These are phyloP conservation scores for Hestina assimilis DNA, from an alignment of 1,140 invertebrate genomes.

Conservation along the genomic window DNA sequence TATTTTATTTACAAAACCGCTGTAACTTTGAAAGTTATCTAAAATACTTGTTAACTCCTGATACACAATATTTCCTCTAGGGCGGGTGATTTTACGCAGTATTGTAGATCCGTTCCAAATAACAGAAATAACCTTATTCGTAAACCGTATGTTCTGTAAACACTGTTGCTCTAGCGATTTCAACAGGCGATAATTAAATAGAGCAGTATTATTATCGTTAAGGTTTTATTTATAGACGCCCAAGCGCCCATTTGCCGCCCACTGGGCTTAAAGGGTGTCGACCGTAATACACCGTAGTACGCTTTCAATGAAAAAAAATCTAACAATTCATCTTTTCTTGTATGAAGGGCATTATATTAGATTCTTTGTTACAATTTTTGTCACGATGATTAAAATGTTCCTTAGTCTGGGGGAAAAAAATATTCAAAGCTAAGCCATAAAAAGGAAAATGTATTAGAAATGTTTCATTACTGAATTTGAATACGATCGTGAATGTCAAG, in stretches of 20 bases:
- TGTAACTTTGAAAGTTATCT: neutral
- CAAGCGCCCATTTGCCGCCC: constrained; percentile 60
- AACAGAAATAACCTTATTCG: constrained; percentile 20
- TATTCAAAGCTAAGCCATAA: constrained; percentile 10
- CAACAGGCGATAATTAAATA: constrained; percentile 58
- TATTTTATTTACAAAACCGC: no score
- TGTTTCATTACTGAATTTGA: neutral
- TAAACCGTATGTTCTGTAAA: constrained; percentile 23
- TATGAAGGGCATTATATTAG: constrained; percentile 21
- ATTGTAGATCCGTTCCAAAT: constrained; percentile 13
- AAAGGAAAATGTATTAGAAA: constrained; percentile 13
- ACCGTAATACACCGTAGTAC: constrained; percentile 36
- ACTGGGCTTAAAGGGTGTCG: constrained; percentile 51
- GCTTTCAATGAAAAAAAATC: constrained; percentile 7
- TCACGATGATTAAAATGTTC: constrained; percentile 25
- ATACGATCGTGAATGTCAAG: neutral
- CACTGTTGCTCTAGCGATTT: constrained; percentile 34
- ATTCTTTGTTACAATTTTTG: constrained; percentile 23
- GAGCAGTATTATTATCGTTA: constrained; percentile 56
- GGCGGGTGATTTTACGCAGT: neutral
- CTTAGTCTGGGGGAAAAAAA: constrained; percentile 21
- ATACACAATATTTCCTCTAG: neutral
- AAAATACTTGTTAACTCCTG: neutral
- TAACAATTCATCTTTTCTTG: constrained; percentile 23
- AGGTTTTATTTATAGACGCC: constrained; percentile 58